phyloP scores from a whole-genome alignment of 92 coral and sea anemone species.

The Parazoanthus atlanticus region DNA sequence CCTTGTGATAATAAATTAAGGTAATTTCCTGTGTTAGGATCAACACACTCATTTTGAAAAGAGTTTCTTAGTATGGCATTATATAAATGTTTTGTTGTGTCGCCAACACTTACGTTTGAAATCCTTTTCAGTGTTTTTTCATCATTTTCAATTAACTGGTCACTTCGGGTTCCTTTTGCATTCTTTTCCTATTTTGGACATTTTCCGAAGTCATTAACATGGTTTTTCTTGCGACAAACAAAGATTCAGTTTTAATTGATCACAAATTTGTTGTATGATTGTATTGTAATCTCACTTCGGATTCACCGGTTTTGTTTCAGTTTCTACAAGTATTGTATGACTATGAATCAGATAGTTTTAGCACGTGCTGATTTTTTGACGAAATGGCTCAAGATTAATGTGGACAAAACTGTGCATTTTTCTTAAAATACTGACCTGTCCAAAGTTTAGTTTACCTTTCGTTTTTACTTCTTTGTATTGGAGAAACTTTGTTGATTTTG shows the following conservation, averaged over 20 bases:
- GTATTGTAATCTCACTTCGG: neutral
- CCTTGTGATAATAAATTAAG: neutral
- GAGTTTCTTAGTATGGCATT: neutral
- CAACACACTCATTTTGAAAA: neutral
- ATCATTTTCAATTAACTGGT: neutral
- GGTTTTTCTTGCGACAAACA: neutral
- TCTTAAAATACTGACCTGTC: neutral
- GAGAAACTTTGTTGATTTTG: neutral
- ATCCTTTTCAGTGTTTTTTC: neutral
- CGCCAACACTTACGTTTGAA: neutral
- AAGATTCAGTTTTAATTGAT: constrained; percentile 1
- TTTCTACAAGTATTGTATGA: neutral
- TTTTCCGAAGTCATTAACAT: neutral
- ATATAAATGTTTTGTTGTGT: constrained; percentile 13
- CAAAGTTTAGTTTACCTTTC: neutral
- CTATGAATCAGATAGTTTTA: neutral
- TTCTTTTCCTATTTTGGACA: constrained; percentile 24
- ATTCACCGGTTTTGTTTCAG: neutral
- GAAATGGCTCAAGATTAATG: neutral
- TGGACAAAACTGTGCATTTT: neutral
- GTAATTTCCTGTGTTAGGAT: constrained; percentile 36
- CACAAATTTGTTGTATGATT: neutral
- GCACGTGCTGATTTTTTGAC: neutral
- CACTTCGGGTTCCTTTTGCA: neutral
- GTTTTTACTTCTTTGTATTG: neutral